These are phyloP conservation scores for Triplophysa bombifrons DNA, from an alignment of 2,797 vertebrate genomes.

Conservation along the genomic window DNA sequence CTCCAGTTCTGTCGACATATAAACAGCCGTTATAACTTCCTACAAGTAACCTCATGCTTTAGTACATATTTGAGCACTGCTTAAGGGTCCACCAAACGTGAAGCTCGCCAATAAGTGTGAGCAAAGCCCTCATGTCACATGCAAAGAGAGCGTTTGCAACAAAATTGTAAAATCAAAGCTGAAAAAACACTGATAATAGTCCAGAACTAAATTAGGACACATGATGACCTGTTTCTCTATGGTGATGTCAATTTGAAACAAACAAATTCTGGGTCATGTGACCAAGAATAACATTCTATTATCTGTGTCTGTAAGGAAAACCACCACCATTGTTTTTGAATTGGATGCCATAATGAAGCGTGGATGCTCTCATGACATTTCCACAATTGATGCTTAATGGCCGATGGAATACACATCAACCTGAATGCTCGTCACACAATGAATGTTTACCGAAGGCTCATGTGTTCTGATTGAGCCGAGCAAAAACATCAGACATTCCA, in stretches of 20 bases:
- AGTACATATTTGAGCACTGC: too few species aligned
- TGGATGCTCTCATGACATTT: neutral
- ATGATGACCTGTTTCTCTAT: neutral
- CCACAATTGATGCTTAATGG: neutral
- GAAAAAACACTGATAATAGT: neutral
- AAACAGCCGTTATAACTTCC: neutral
- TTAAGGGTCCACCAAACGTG: too few species aligned
- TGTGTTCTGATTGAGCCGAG: neutral
- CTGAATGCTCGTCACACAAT: neutral
- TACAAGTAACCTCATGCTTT: neutral
- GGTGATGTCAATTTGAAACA: neutral
- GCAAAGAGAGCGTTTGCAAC: neutral
- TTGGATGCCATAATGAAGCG: neutral
- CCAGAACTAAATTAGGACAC: too few species aligned
- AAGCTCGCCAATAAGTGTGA: too few species aligned
- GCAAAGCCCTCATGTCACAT: neutral
- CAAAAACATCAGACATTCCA: neutral
- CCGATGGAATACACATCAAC: neutral
- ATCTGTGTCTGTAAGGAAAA: neutral
- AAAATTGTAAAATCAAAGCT: too few species aligned
- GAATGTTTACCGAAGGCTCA: neutral
- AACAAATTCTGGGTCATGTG: neutral
- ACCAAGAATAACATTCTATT: neutral
- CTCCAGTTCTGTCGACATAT: conserved; percentile 84
- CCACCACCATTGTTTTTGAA: neutral